These are phyloP conservation scores for Capitulum mitella DNA, from an alignment of 2,888 invertebrate species.

Conservation along the genomic window DNA sequence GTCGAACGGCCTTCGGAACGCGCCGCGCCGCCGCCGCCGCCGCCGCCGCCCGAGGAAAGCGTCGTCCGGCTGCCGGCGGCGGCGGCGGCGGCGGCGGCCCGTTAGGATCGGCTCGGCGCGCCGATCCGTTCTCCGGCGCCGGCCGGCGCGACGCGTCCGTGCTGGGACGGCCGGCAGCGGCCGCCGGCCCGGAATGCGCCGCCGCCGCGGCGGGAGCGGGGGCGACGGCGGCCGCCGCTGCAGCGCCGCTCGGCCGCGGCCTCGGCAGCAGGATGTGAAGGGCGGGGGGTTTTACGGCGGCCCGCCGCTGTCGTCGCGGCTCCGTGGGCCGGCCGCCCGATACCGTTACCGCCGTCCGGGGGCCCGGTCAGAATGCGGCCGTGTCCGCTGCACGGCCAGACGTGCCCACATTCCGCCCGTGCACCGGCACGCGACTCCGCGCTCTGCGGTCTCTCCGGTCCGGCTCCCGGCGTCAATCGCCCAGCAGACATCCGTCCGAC, in stretches of 20 bases:
- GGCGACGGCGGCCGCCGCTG: neutral
- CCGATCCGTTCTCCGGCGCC: neutral
- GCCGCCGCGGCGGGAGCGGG: neutral
- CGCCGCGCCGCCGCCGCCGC: neutral
- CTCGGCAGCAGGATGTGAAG: neutral
- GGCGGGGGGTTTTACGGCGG: neutral
- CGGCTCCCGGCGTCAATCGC: too few species aligned
- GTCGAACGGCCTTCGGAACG: neutral
- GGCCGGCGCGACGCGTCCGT: neutral
- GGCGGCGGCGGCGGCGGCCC: neutral
- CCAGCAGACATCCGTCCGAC: too few species aligned
- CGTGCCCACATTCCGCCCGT: too few species aligned
- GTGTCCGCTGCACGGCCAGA: too few species aligned
- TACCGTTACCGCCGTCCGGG: too few species aligned
- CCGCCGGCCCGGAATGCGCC: neutral
- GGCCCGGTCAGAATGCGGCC: too few species aligned
- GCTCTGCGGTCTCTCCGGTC: too few species aligned
- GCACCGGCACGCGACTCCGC: too few species aligned
- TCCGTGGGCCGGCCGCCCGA: too few species aligned
- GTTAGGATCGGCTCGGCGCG: neutral
- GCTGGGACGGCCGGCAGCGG: neutral
- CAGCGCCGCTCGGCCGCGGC: neutral
- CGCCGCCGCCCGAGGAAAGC: neutral
- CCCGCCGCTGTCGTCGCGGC: too few species aligned
- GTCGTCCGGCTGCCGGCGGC: neutral